Conservation (phyloP, 2,113 vertebrate species). For the Pelusios castaneus region DNA sequence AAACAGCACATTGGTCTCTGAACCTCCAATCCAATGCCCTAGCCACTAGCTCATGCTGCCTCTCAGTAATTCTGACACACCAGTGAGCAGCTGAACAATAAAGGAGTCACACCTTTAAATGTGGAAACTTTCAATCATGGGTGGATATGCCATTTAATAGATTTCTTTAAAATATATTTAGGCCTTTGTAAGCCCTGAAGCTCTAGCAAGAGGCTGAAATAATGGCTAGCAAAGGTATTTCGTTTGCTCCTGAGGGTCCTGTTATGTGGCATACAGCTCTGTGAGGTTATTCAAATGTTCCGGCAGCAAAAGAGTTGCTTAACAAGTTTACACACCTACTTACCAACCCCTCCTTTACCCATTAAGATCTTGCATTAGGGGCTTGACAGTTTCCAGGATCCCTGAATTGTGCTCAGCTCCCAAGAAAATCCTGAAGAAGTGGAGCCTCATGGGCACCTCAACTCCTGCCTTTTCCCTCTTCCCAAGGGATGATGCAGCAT, state of each 20-base stretch:
- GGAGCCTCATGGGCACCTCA: accelerated
- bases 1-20: not conserved
- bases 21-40: not conserved
- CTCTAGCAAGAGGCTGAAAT: not conserved
- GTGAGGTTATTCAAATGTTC: too few species aligned
- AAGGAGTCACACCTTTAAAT: not conserved
- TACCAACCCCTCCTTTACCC: not conserved
- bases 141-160: not conserved
- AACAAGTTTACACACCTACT: slow-evolving; percentile 51
- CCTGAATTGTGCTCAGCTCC: accelerated
- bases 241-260: too few species aligned
- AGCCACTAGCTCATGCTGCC: not conserved
- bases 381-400: not conserved
- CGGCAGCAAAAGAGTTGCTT: not conserved
- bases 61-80: not conserved
- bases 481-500: not conserved
- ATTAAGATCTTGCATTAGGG: not conserved
- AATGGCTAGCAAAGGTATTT: not conserved
- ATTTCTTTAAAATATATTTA: not conserved
- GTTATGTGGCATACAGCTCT: too few species aligned
- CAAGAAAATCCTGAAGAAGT: not conserved
- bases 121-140: not conserved
- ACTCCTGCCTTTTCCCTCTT: not conserved
- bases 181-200: not conserved
- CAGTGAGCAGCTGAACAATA: not conserved